These are phyloP conservation scores for Xenentodon cancila DNA, from an alignment of 2,797 vertebrate genomes.

Conservation along the genomic window DNA sequence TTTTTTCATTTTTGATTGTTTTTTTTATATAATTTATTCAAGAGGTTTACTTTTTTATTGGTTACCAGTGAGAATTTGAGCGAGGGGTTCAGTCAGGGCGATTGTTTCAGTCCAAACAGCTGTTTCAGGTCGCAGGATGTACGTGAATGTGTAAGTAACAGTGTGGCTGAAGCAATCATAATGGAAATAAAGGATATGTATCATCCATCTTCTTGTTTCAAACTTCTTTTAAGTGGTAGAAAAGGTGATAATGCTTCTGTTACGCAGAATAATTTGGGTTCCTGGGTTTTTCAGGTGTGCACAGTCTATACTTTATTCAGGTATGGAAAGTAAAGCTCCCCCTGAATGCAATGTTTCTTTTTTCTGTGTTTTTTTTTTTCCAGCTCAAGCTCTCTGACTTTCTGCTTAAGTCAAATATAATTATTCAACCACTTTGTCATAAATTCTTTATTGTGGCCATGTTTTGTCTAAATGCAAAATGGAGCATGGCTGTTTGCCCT, in stretches of 20 bases:
- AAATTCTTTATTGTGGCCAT: slow-evolving; percentile 75
- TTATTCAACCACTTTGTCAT: slow-evolving; percentile 79
- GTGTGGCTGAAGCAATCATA: slow-evolving; percentile 70
- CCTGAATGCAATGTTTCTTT: slow-evolving; percentile 20
- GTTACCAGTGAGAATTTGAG: slow-evolving; percentile 72
- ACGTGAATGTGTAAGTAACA: slow-evolving; percentile 66
- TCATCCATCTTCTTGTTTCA: slow-evolving; percentile 57
- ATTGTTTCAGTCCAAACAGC: slow-evolving; percentile 68
- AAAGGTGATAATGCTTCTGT: slow-evolving; percentile 25
- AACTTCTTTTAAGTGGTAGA: slow-evolving; percentile 29
- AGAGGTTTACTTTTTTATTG: slow-evolving; percentile 84
- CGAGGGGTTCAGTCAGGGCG: slow-evolving; percentile 64
- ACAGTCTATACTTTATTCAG: slow-evolving; percentile 50
- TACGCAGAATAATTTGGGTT: slow-evolving; percentile 31
- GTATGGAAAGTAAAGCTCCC: slow-evolving; percentile 25
- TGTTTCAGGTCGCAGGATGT: slow-evolving; percentile 58
- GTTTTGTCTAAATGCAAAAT: slow-evolving; percentile 68
- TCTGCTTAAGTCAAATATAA: slow-evolving; percentile 67
- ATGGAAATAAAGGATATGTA: slow-evolving; percentile 84
- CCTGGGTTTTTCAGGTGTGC: background rate
- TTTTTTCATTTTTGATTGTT: slow-evolving; percentile 57
- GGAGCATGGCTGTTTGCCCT: slow-evolving; percentile 41
- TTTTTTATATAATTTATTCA: slow-evolving; percentile 76
- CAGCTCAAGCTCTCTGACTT: slow-evolving; percentile 28
- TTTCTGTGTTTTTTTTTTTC: slow-evolving; percentile 7